These are phyloP conservation scores for Protophormia terraenovae DNA, from an alignment of 2,888 invertebrate species.

Conservation along the genomic window DNA sequence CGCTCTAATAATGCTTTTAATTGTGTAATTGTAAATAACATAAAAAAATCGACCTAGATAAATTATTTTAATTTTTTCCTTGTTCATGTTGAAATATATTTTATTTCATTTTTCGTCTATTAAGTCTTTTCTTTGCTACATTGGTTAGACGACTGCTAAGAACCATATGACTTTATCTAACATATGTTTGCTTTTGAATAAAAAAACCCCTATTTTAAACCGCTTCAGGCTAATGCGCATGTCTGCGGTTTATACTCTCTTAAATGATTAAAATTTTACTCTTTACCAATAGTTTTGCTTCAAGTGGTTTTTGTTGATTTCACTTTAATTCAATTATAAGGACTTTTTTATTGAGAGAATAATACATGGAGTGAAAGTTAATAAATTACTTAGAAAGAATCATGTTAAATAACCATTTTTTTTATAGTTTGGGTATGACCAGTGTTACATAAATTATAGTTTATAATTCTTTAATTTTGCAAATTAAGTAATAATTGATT, in stretches of 20 bases:
- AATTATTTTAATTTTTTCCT: not conserved
- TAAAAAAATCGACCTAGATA: too few relatives aligned
- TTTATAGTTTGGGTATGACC: not conserved
- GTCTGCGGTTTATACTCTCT: not conserved
- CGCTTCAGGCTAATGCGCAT: constrained; percentile 40
- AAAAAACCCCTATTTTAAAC: constrained; percentile 49
- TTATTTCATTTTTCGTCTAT: not conserved
- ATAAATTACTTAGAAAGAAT: not conserved
- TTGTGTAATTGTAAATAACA: too few relatives aligned
- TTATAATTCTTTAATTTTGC: constrained; percentile 2
- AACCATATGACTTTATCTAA: not conserved
- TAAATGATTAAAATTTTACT: not conserved
- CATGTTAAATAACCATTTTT: not conserved
- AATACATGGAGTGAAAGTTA: not conserved
- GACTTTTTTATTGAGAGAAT: not conserved
- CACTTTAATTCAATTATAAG: not conserved
- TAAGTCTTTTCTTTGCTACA: not conserved
- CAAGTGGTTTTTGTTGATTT: not conserved
- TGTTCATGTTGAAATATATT: not conserved
- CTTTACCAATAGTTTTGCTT: not conserved
- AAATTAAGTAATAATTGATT: constrained; percentile 18
- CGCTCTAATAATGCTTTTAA: too few relatives aligned
- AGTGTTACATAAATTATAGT: not conserved
- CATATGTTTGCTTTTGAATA: not conserved
- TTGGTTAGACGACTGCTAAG: not conserved